Evolutionary conservation across 2,113 vertebrate species (phyloP), one percentile per base, ranked within the genome.

Genomic region (Lanius collurio): DNA sequence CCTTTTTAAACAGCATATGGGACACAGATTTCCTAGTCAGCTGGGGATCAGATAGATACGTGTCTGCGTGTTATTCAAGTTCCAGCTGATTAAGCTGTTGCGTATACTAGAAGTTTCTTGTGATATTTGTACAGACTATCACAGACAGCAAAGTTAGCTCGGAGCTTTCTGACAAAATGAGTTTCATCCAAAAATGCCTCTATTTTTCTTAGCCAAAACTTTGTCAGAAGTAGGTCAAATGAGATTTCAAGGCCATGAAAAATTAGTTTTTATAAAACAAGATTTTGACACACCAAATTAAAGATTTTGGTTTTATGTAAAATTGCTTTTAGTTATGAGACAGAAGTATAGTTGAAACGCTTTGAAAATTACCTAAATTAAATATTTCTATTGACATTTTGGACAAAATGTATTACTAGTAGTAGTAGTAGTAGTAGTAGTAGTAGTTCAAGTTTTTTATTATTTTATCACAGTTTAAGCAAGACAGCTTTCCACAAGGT

Each of bases 1-100:
- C 19, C 41, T 81, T 95, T 94, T 87, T 68, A 89, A 94, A 37
- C 56, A 95, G 74, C 91, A 94, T 94, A 94, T 92, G 91, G 91
- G 83, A 64, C 69, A 71, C 76, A 95, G 89, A 94, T 87, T 95
- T 95, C 39, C 77, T 52, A 28, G 91, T 94, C 89, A 96, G 93
- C 81, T 96, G 92, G 86, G 83, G 46, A 87, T 92, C 83, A 75
- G 71, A 71, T 87, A 92, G 89, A 69, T 91, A 78, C 1, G 0
- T 92, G 80, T 75, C 83, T 89, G 62, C 0, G 0, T 78, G 76
- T 84, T 94, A 79, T 50, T 91, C 89, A 74, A 71, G 86, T 92
- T 92, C 56, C 76, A 88, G 79, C 76, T 95, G 93, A 95, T 95
- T 63, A 86, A 90, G 44, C 92, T 19, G 7, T 52, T 75, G 65